phyloP scores from a whole-genome alignment of 1,140 invertebrate species.

The Drosophila equinoxialis region DNA sequence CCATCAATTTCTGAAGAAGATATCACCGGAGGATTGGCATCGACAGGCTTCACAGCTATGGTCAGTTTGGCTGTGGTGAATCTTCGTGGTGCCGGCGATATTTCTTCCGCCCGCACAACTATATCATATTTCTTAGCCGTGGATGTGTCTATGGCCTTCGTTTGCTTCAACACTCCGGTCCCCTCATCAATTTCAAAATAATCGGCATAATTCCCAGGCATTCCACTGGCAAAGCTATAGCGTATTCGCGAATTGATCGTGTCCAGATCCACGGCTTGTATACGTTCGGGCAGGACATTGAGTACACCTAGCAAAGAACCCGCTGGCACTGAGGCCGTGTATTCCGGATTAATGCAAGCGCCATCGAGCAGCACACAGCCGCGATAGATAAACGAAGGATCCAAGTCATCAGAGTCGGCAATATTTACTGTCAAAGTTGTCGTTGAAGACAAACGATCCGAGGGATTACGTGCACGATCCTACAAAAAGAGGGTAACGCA shows the following conservation, averaged over 20 bases:
- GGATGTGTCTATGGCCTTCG: slow-evolving; percentile 90
- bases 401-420: slow-evolving; percentile 94
- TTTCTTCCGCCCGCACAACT: slow-evolving; percentile 92
- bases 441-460: slow-evolving; percentile 90
- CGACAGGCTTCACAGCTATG: slow-evolving; percentile 92
- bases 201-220: slow-evolving; percentile 88
- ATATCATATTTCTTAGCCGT: slow-evolving; percentile 86
- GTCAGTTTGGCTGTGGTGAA: slow-evolving; percentile 92
- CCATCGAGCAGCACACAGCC: slow-evolving; percentile 91
- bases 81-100: slow-evolving; percentile 87
- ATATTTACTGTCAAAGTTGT: slow-evolving; percentile 94
- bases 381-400: slow-evolving; percentile 93
- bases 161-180: slow-evolving; percentile 91
- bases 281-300: slow-evolving; percentile 92
- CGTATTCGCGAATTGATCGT: slow-evolving; percentile 91
- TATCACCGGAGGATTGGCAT: slow-evolving; percentile 92
- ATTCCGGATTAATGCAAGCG: slow-evolving; percentile 92
- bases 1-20: slow-evolving; percentile 89
- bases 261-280: slow-evolving; percentile 94
- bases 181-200: slow-evolving; percentile 93
- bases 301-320: slow-evolving; percentile 91
- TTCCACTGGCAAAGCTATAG: slow-evolving; percentile 92
- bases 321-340: slow-evolving; percentile 90
- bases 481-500: slow-evolving; percentile 79
- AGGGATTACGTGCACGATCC: slow-evolving; percentile 91